phyloP scores from a whole-genome alignment of 1,140 invertebrate species.

The Thereuonema tuberculata region DNA sequence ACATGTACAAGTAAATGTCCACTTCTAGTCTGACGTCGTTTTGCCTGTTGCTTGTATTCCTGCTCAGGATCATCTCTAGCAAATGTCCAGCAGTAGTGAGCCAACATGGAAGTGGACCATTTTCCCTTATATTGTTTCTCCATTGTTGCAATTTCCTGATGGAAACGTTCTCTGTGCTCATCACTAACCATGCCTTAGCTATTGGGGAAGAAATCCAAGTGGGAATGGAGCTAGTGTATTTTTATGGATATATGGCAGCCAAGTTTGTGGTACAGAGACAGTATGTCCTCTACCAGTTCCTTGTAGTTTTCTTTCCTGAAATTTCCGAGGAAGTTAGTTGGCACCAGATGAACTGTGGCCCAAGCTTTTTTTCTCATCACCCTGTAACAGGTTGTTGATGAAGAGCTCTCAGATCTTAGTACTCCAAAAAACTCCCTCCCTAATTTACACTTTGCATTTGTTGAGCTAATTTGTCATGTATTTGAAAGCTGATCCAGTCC shows the following conservation, averaged over 20 bases:
- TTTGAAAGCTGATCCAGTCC: background rate
- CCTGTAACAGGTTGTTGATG: background rate
- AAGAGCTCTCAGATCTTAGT: background rate
- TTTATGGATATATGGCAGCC: constrained; percentile 15
- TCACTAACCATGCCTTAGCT: constrained; percentile 26
- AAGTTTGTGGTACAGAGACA: constrained; percentile 9
- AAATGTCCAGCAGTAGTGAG: constrained; percentile 11
- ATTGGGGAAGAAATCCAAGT: constrained; percentile 29
- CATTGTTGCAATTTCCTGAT: constrained; percentile 27
- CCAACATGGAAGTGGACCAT: constrained; percentile 9
- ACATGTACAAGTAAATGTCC: too few relatives aligned
- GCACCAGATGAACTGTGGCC: background rate
- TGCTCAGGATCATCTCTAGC: background rate
- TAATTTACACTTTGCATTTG: background rate
- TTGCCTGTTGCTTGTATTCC: background rate
- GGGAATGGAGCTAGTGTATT: constrained; percentile 28
- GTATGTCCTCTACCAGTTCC: constrained; percentile 8
- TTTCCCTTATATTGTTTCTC: constrained; percentile 21
- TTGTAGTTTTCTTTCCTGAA: constrained; percentile 5
- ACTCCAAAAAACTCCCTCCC: background rate
- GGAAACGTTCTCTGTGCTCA: constrained; percentile 30
- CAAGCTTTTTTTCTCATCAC: background rate
- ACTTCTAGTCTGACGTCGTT: background rate
- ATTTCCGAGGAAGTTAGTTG: background rate
- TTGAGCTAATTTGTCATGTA: background rate